These are phyloP conservation scores for Pollimyrus isidori DNA, from an alignment of 2,113 vertebrate genomes.

Conservation along the genomic window DNA sequence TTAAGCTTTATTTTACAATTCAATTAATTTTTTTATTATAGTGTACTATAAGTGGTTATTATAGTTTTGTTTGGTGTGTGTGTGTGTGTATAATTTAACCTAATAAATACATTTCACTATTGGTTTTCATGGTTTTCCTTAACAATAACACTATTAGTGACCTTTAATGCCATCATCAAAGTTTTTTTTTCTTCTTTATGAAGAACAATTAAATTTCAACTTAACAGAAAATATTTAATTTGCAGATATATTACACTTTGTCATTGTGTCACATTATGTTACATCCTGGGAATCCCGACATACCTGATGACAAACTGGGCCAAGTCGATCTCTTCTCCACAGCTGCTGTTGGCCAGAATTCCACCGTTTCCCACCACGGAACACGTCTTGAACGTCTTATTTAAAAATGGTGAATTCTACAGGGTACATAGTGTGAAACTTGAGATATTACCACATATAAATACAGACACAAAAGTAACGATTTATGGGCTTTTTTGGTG, in stretches of 20 bases:
- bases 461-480: not conserved
- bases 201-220: not conserved
- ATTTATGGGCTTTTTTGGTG: not conserved
- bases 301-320: conserved; percentile 63
- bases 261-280: not conserved
- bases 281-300: not conserved
- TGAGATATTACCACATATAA: not conserved
- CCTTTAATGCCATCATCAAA: not conserved
- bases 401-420: conserved; percentile 52
- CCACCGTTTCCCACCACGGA: conserved; percentile 65
- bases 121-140: not conserved
- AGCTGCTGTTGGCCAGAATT: conserved; percentile 59
- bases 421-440: conserved; percentile 4
- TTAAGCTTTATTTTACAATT: not conserved
- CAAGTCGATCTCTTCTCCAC: conserved; percentile 55
- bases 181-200: not conserved
- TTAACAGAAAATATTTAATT: not conserved
- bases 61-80: not conserved
- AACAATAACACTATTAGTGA: not conserved
- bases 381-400: conserved; percentile 47
- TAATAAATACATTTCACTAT: not conserved
- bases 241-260: not conserved
- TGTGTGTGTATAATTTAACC: not conserved
- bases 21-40: not conserved
- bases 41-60: not conserved